Conservation (phyloP, 2,888 invertebrate genomes). For the Galerucella calmariensis region DNA sequence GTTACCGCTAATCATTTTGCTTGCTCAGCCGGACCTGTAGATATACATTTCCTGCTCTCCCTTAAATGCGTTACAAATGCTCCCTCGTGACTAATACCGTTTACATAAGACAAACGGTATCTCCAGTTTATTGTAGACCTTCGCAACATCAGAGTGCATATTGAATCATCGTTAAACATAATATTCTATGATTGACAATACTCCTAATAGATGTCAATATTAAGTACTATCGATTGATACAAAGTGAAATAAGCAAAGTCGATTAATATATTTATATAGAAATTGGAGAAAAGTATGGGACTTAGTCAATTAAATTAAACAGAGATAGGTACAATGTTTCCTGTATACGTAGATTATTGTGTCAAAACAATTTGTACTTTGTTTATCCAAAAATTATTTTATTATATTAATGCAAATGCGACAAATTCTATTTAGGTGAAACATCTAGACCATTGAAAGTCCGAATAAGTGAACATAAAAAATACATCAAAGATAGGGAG, state of each 20-base stretch:
- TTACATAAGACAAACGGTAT: slow-evolving; percentile 28
- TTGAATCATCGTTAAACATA: slow-evolving; percentile 28
- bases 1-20: background rate
- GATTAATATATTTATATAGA: background rate
- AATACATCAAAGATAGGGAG: too few relatives aligned
- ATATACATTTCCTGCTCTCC: background rate
- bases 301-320: too few relatives aligned
- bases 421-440: too few relatives aligned
- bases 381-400: too few relatives aligned
- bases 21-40: background rate
- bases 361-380: too few relatives aligned
- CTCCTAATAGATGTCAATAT: slow-evolving; percentile 8
- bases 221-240: slow-evolving; percentile 5
- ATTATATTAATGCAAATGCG: too few relatives aligned
- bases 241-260: background rate
- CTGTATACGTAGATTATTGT: too few relatives aligned
- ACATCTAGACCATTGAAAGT: too few relatives aligned
- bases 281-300: too few relatives aligned
- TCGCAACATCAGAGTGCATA: slow-evolving; percentile 20
- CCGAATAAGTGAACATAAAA: too few relatives aligned
- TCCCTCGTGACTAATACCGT: slow-evolving; percentile 27
- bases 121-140: slow-evolving; percentile 17
- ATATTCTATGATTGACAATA: slow-evolving; percentile 16
- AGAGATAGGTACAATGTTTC: too few relatives aligned
- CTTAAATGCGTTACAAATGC: background rate